These are phyloP conservation scores for Biston betularia DNA, from an alignment of 2,888 invertebrate species.

Conservation along the genomic window DNA sequence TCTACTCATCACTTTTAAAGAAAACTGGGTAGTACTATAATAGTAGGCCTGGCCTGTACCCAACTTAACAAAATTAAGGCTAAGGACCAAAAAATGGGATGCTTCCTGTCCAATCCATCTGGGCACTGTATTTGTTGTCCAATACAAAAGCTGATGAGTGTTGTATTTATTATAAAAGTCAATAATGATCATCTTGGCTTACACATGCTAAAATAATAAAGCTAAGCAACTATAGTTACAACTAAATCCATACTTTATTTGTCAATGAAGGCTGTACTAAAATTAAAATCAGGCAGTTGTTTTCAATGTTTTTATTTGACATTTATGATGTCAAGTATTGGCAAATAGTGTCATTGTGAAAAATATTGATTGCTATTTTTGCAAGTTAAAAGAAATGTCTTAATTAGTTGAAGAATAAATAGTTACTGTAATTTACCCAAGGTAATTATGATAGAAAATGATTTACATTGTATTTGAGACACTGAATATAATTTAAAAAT, in stretches of 20 bases:
- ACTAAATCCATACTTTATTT: neutral
- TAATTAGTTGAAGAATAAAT: slow-evolving; percentile 8
- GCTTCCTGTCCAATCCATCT: no score
- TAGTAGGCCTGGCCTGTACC: no score
- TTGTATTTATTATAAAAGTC: no score
- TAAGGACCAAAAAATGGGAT: no score
- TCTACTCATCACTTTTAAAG: no score
- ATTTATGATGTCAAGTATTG: slow-evolving; percentile 11
- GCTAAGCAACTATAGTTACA: neutral
- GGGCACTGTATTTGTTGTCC: no score
- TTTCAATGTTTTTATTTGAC: slow-evolving; percentile 8
- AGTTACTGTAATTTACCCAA: neutral
- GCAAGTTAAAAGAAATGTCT: neutral
- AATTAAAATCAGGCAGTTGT: slow-evolving; percentile 11
- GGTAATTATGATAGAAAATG: slow-evolving; percentile 4
- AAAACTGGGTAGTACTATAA: no score
- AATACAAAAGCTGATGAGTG: no score
- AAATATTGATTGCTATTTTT: slow-evolving; percentile 20
- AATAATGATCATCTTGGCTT: no score
- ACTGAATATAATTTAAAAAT: no score
- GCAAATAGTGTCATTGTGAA: slow-evolving; percentile 21
- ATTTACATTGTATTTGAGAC: neutral
- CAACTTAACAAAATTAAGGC: no score
- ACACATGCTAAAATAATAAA: no score
- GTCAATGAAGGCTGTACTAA: neutral